Base-by-base conservation (phyloP, 2,113 vertebrate species). In the Sus scrofa region DNA sequence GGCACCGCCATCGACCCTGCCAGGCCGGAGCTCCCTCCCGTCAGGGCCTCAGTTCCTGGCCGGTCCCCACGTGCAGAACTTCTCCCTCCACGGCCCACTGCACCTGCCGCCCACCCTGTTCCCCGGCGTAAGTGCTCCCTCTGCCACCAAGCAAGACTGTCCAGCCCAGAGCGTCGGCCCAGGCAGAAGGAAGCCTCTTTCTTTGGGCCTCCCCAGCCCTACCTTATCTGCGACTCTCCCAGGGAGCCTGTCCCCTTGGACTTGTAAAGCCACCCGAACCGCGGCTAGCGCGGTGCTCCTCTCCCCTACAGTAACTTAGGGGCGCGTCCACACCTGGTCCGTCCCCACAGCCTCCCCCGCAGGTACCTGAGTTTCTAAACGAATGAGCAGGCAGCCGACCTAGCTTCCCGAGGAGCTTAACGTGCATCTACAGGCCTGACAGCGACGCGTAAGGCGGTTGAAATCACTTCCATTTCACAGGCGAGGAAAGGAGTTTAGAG, bases 21-120 rank as follows among this genome's bases (percentile, higher is more conserved):
- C 4, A 18, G 54, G 7, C 26, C 63, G 6, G 1, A 20, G 39
- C 63, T 4, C 54, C 60, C 3, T 19, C 0, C 2, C 1, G 52
- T 78, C 30, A 18, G 6, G 22, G 30, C 58, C 8, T 8, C 74
- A 9, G 10, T 16, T 19, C 79, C 56, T 14, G 26, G 74, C 67
- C 58, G 39, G 67, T 86, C 56, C 56, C 7, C 16, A 13, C 62
- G 27, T 4, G 9, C 0, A 6, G 32, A 15, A 15, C 2, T 52
- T 26, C 16, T 50, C 24, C 20, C 26, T 0, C 68, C 39, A 79
- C 63, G 12, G 4, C 7, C 22, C 52, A 30, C 24, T 20, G 34
- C 32, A 15, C 14, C 74, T 15, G 34, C 34, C 11, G 4, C 22
- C 24, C 3, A 2, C n/a, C 8, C 73, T n/a, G 12, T 26, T 19